phyloP scores from a whole-genome alignment of 2,113 vertebrate species.

The Hippolais icterina region DNA sequence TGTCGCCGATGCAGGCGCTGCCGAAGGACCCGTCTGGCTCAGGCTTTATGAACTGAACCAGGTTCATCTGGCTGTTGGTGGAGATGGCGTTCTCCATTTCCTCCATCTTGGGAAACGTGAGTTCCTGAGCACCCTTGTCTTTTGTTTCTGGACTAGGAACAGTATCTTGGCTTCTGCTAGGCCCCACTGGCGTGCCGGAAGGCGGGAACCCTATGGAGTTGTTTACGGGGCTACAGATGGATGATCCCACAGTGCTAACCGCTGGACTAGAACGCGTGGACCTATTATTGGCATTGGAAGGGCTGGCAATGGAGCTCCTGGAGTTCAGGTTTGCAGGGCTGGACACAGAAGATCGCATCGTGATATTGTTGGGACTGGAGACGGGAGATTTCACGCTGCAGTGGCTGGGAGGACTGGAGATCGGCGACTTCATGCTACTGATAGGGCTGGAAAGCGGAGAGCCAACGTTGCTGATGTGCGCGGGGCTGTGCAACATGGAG shows the following conservation, averaged over 20 bases:
- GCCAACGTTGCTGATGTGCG: constrained; percentile 85
- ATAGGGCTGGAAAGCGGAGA: constrained; percentile 92
- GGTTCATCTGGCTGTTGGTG: constrained; percentile 84
- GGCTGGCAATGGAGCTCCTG: constrained; percentile 90
- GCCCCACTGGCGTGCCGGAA: constrained; percentile 70
- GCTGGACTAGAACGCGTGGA: constrained; percentile 80
- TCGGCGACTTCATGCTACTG: constrained; percentile 93
- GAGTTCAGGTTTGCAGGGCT: constrained; percentile 85
- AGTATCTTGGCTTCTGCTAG: constrained; percentile 82
- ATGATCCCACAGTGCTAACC: constrained; percentile 77
- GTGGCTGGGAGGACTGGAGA: constrained; percentile 94
- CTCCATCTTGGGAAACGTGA: constrained; percentile 92
- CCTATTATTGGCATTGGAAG: constrained; percentile 82
- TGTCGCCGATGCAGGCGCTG: constrained; percentile 87
- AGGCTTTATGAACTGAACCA: constrained; percentile 93
- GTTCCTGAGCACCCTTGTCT: constrained; percentile 84
- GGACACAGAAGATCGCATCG: constrained; percentile 84
- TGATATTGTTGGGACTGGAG: constrained; percentile 83
- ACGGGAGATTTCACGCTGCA: constrained; percentile 91
- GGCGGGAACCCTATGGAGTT: constrained; percentile 71
- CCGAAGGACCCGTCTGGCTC: constrained; percentile 90
- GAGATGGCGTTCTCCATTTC: constrained; percentile 85
- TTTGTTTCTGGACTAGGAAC: constrained; percentile 82
- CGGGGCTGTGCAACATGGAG: constrained; percentile 89
- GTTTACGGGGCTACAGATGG: constrained; percentile 76